A percentile compares a stretch with the other conserved stretches of the same genome.
Evolutionary conservation across 92 coral and sea anemone genomes (phyloP).

Genomic region (Pocillopora grandis): DNA sequence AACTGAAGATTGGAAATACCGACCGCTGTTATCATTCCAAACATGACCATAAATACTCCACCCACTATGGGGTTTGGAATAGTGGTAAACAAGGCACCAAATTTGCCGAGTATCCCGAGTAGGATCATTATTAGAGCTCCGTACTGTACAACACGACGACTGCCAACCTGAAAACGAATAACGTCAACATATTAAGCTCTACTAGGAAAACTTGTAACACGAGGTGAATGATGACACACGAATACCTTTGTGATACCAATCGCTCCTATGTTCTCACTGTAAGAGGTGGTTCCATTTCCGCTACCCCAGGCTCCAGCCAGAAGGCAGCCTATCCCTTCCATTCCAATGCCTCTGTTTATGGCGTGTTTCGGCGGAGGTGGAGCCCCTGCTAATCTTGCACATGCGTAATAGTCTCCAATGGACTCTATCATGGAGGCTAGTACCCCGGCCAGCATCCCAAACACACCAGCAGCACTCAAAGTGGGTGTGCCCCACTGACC

Average conservation of each 20-base stretch:
- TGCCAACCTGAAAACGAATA: constrained; percentile 68
- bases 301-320: constrained; percentile 90
- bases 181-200: no score
- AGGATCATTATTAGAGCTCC: constrained; percentile 73
- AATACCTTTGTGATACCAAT: constrained; percentile 84
- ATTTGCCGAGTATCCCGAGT: constrained; percentile 77
- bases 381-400: constrained; percentile 87
- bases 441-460: constrained; percentile 91
- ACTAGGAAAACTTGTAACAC: no score
- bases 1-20: constrained; percentile 93
- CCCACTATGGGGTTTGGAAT: constrained; percentile 96
- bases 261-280: constrained; percentile 85
- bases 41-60: constrained; percentile 90
- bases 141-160: constrained; percentile 80
- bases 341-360: constrained; percentile 78
- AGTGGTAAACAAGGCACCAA: constrained; percentile 92
- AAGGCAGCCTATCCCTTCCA: constrained; percentile 83
- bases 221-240: no score
- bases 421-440: constrained; percentile 87
- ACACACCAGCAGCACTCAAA: constrained; percentile 73
- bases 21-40: constrained; percentile 91
- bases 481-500: constrained; percentile 96
- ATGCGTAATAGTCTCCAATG: constrained; percentile 86
- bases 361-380: constrained; percentile 88
- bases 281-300: constrained; percentile 88